These are phyloP conservation scores for Mastomys natalensis DNA, from an alignment of 2,113 vertebrate species.

Conservation along the genomic window DNA sequence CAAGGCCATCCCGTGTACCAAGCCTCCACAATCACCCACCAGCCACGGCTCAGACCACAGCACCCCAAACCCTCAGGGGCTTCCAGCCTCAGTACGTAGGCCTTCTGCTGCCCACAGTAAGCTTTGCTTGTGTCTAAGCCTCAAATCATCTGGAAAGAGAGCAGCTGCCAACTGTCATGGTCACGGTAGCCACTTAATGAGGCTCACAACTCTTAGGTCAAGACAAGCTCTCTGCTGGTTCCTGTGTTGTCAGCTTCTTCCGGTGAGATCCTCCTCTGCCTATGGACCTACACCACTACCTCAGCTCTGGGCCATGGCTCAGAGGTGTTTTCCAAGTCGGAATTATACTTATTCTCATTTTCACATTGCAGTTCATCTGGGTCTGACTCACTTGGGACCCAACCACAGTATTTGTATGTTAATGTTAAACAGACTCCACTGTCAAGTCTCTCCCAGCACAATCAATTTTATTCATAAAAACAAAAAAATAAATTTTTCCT, in stretches of 20 bases:
- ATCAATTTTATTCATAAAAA: neutral
- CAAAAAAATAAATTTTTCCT: neutral
- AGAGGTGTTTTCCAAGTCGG: neutral
- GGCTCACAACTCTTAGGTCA: neutral
- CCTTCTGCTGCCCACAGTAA: neutral
- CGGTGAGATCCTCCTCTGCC: neutral
- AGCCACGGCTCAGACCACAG: neutral
- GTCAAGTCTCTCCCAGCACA: neutral
- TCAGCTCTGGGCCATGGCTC: neutral
- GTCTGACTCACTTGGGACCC: neutral
- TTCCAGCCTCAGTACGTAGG: neutral
- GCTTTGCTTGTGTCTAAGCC: neutral
- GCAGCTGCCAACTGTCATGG: neutral
- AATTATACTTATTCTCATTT: neutral
- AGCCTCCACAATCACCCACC: neutral
- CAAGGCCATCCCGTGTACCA: neutral
- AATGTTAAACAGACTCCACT: neutral
- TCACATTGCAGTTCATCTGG: neutral
- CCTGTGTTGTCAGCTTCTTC: neutral
- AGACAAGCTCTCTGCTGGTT: neutral
- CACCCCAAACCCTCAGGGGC: neutral
- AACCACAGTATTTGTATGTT: neutral
- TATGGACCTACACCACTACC: neutral
- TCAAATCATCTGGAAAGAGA: neutral
- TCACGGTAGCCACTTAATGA: neutral